A percentile compares a stretch with the other conserved stretches of the same genome.
Evolutionary conservation across 2,888 invertebrate species (phyloP).

Genomic region (Trichopoda pennipes): DNA sequence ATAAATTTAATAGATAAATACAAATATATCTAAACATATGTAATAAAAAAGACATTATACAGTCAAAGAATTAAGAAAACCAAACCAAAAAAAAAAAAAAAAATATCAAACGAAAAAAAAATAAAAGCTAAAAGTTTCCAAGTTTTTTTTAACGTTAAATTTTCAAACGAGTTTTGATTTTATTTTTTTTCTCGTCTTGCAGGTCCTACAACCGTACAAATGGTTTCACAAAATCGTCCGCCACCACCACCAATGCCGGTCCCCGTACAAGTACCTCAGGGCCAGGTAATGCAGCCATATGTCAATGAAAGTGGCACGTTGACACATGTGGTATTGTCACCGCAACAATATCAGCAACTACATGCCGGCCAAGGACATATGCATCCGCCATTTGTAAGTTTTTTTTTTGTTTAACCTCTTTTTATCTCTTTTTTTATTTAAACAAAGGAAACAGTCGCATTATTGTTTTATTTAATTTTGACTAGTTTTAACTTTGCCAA

Average conservation of each 20-base stretch:
- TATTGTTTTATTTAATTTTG: neutral
- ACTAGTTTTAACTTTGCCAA: conserved; percentile 33
- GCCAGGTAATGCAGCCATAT: conserved; percentile 94
- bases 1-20: conserved; percentile 59
- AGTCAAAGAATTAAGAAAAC: neutral
- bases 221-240: conserved; percentile 90
- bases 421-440: neutral
- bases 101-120: conserved; percentile 4
- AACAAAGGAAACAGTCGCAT: conserved; percentile 24
- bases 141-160: neutral
- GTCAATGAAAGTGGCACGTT: conserved; percentile 94
- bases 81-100: neutral
- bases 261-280: conserved; percentile 95
- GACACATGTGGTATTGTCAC: conserved; percentile 93
- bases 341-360: conserved; percentile 84
- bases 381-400: conserved; percentile 86
- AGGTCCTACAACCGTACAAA: conserved; percentile 93
- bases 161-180: too few relatives aligned
- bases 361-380: conserved; percentile 82
- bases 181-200: conserved; percentile 76
- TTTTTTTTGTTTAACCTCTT: conserved; percentile 67
- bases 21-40: conserved; percentile 28
- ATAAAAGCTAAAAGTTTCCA: conserved; percentile 18
- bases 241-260: conserved; percentile 90
- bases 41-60: conserved; percentile 28